Conservation (phyloP, 2,888 invertebrate genomes). For the Atethmia centrago region DNA sequence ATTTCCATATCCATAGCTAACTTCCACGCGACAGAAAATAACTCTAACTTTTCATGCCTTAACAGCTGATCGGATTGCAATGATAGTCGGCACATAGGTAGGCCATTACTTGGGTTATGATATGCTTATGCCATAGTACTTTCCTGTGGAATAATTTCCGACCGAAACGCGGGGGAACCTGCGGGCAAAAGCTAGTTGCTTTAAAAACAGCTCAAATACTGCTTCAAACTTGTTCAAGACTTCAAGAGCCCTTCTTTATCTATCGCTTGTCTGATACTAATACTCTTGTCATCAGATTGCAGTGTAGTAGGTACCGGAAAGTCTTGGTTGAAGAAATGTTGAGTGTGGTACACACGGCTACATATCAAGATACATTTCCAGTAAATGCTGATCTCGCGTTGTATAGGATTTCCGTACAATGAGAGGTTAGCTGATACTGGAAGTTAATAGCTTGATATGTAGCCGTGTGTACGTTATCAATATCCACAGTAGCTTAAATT, state of each 20-base stretch:
- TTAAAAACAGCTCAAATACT: not conserved
- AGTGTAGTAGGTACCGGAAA: not conserved
- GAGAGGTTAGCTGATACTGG: too few relatives aligned
- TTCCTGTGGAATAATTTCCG: not conserved
- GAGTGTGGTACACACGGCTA: not conserved
- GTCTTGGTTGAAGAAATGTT: not conserved
- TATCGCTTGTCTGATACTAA: not conserved
- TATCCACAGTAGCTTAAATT: too few relatives aligned
- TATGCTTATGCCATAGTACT: not conserved
- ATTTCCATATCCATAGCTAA: not conserved
- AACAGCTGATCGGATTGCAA: too few relatives aligned
- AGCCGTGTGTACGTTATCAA: too few relatives aligned
- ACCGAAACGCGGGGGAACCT: not conserved
- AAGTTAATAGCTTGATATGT: too few relatives aligned
- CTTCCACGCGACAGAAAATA: not conserved
- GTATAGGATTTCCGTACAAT: too few relatives aligned
- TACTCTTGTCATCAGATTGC: not conserved
- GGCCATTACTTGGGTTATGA: too few relatives aligned
- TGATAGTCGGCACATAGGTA: too few relatives aligned
- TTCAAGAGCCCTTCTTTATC: slow-evolving; percentile 3
- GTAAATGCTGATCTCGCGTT: too few relatives aligned
- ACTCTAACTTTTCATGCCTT: not conserved
- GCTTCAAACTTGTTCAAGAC: not conserved
- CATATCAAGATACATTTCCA: too few relatives aligned
- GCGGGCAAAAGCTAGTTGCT: not conserved